phyloP scores from a whole-genome alignment of 2,888 invertebrate genomes.

The Himalopsyche kuldschensis region DNA sequence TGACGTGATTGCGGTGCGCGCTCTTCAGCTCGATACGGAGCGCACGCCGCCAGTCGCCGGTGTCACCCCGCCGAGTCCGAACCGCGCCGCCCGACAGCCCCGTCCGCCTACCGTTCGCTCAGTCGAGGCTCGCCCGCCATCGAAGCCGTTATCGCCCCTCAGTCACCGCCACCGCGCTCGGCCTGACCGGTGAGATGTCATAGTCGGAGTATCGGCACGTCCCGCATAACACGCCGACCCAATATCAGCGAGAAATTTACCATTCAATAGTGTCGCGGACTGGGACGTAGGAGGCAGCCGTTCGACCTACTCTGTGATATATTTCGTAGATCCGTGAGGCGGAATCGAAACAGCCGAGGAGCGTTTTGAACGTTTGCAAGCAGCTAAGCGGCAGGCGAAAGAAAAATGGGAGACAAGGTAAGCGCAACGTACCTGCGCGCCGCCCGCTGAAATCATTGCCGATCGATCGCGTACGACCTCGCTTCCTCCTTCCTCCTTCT shows the following conservation, averaged over 20 bases:
- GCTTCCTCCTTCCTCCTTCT: not conserved
- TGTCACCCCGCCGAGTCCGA: slow-evolving; percentile 44
- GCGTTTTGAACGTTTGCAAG: slow-evolving; percentile 43
- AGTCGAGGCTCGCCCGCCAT: slow-evolving; percentile 38
- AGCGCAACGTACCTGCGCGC: slow-evolving; percentile 1
- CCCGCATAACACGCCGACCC: slow-evolving; percentile 37
- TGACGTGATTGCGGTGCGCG: slow-evolving; percentile 54
- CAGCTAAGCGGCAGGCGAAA: not conserved
- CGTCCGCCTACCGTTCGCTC: slow-evolving; percentile 31
- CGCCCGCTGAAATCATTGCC: not conserved
- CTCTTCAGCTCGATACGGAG: slow-evolving; percentile 59
- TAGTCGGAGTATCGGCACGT: slow-evolving; percentile 39
- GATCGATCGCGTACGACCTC: not conserved
- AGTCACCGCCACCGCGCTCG: slow-evolving; percentile 40
- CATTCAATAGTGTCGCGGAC: slow-evolving; percentile 41
- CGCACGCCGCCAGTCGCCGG: slow-evolving; percentile 56
- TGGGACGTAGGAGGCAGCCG: slow-evolving; percentile 41
- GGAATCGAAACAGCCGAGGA: slow-evolving; percentile 35
- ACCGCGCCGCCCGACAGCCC: slow-evolving; percentile 40
- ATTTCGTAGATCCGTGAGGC: not conserved
- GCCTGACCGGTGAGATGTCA: slow-evolving; percentile 20
- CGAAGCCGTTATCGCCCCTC: slow-evolving; percentile 40
- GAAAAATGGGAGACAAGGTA: slow-evolving; percentile 38
- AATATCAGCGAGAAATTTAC: slow-evolving; percentile 42
- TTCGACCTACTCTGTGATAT: slow-evolving; percentile 18